phyloP scores from a whole-genome alignment of 2,113 vertebrate genomes.

The Cyanoliseus patagonus region DNA sequence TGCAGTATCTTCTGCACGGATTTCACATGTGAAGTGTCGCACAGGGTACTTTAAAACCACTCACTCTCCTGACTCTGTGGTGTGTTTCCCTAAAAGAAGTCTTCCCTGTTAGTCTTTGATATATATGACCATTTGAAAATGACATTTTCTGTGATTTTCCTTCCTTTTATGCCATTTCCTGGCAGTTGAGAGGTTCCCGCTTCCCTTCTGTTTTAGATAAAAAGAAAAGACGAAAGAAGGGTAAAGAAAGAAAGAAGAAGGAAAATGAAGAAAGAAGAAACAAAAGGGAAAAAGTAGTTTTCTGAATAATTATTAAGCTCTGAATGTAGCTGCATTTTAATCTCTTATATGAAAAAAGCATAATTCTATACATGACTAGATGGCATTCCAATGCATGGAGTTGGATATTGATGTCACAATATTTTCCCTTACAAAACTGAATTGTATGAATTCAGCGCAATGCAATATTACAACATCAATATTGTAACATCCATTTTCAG shows the following conservation, averaged over 20 bases:
- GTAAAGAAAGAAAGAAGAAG: not conserved
- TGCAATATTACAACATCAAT: not conserved
- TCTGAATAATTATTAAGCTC: not conserved
- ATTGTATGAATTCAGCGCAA: not conserved
- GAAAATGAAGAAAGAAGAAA: not conserved
- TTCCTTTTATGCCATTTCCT: not conserved
- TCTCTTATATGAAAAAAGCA: not conserved
- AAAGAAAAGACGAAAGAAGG: not conserved
- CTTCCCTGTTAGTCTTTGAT: not conserved
- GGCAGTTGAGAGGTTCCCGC: fast-evolving
- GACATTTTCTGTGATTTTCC: not conserved
- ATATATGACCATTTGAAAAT: not conserved
- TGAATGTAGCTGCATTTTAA: not conserved
- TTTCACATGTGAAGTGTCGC: not conserved
- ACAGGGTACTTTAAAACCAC: not conserved
- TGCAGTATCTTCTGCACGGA: not conserved
- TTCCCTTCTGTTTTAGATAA: not conserved
- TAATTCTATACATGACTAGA: not conserved
- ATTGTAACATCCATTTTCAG: not conserved
- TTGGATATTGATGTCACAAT: not conserved
- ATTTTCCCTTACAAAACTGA: slow-evolving; percentile 19
- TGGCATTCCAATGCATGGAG: not conserved
- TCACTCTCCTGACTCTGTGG: not conserved
- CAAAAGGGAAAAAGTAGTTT: not conserved
- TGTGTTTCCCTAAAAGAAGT: not conserved